Evolutionary conservation across 2,888 invertebrate species (phyloP).

Genomic region (Eueremaeus valkanovi): DNA sequence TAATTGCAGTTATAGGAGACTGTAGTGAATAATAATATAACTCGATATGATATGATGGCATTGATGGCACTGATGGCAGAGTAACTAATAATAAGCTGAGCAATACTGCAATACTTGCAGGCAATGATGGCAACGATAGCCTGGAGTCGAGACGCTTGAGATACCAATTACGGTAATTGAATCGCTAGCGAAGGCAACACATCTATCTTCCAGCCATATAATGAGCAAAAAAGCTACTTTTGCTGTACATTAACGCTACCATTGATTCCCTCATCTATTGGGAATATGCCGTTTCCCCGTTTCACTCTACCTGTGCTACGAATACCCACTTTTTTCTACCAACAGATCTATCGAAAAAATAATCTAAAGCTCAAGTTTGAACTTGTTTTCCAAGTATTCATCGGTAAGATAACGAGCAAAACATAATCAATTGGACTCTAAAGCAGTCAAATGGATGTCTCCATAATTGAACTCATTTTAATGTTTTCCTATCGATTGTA

Average conservation of each 20-base stretch:
- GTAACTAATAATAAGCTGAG: conserved; percentile 8
- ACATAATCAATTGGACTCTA: no score
- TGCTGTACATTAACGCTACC: conserved; percentile 18
- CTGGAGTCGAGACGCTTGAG: conserved; percentile 23
- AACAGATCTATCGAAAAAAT: no score
- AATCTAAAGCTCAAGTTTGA: no score
- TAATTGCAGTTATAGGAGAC: conserved; percentile 9
- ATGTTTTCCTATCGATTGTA: no score
- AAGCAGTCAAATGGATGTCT: no score
- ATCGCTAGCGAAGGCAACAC: conserved; percentile 12
- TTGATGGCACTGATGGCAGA: no score
- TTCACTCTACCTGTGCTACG: background rate
- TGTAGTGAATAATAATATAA: conserved; percentile 4
- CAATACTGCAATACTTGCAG: background rate
- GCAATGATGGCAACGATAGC: conserved; percentile 24
- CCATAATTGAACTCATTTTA: no score
- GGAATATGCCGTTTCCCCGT: background rate
- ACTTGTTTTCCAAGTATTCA: no score
- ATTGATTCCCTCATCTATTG: conserved; percentile 3
- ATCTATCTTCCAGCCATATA: conserved; percentile 22
- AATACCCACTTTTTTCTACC: background rate
- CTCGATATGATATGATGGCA: conserved; percentile 17
- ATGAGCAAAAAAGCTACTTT: conserved; percentile 36
- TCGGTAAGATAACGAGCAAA: no score
- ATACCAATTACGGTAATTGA: conserved; percentile 36